These are phyloP conservation scores for Pristiophorus japonicus DNA, from an alignment of 2,113 vertebrate species.

Conservation along the genomic window DNA sequence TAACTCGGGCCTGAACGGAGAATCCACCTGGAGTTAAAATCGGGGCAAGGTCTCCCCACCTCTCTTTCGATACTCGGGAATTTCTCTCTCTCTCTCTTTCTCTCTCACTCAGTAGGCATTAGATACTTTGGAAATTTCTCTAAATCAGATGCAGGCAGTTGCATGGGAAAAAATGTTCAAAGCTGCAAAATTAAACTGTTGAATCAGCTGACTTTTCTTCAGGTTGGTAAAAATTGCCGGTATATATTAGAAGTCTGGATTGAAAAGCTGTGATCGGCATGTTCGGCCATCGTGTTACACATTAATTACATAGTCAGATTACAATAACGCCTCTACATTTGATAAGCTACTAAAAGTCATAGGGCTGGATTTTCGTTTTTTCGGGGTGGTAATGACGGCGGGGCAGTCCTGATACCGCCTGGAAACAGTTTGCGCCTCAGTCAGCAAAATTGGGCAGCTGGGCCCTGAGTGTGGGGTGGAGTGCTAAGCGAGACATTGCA, in stretches of 20 bases:
- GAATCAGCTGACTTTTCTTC: not conserved
- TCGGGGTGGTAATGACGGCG: too few species aligned
- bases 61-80: not conserved
- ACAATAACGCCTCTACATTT: too few species aligned
- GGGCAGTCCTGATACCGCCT: too few species aligned
- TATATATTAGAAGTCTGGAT: not conserved
- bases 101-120: not conserved
- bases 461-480: too few species aligned
- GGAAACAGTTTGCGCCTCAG: too few species aligned
- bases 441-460: too few species aligned
- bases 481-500: too few species aligned
- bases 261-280: not conserved
- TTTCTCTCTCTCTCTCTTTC: not conserved
- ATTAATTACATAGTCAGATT: not conserved
- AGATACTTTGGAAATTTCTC: not conserved
- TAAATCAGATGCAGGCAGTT: not conserved
- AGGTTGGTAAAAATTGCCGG: not conserved
- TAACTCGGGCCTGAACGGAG: too few species aligned
- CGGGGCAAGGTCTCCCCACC: not conserved
- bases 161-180: not conserved
- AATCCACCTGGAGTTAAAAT: too few species aligned
- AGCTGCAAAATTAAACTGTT: not conserved
- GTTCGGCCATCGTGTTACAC: not conserved
- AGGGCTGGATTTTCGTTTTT: too few species aligned
- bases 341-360: not conserved